These are phyloP conservation scores for Meteorus sp. DNA, from an alignment of 1,140 invertebrate genomes.

Conservation along the genomic window DNA sequence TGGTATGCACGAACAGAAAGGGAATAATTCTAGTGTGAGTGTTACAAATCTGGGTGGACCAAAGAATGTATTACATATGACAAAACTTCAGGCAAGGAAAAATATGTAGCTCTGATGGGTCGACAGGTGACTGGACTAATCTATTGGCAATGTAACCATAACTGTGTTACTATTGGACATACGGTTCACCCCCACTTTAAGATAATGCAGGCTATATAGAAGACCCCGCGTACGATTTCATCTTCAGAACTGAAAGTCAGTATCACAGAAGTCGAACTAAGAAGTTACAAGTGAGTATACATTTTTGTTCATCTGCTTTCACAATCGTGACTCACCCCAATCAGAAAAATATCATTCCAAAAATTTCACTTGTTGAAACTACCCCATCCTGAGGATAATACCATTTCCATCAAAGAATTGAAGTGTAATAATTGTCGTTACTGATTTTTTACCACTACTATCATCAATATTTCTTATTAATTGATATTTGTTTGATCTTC, in stretches of 20 bases:
- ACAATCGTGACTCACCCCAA: neutral
- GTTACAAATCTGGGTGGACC: too few relatives aligned
- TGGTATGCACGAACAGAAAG: too few relatives aligned
- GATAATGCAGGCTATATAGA: constrained; percentile 53
- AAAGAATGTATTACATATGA: neutral
- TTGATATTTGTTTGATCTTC: too few relatives aligned
- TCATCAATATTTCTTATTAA: too few relatives aligned
- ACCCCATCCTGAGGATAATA: too few relatives aligned
- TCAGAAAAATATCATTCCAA: neutral
- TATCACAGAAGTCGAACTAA: constrained; percentile 51
- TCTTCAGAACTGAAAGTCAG: constrained; percentile 58
- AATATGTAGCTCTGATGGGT: neutral
- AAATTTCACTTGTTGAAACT: too few relatives aligned
- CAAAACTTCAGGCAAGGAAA: constrained; percentile 10
- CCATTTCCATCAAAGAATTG: too few relatives aligned
- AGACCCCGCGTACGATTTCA: constrained; percentile 54
- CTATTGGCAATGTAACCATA: constrained; percentile 50
- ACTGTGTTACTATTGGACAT: constrained; percentile 43
- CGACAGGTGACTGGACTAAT: constrained; percentile 39
- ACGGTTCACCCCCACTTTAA: constrained; percentile 51
- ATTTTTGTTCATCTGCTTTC: constrained; percentile 19
- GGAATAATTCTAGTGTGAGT: neutral
- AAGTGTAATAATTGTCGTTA: too few relatives aligned
- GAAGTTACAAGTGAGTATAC: constrained; percentile 51
- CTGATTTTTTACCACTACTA: too few relatives aligned